phyloP scores from a whole-genome alignment of 2,113 vertebrate genomes.

The Colius striatus region DNA sequence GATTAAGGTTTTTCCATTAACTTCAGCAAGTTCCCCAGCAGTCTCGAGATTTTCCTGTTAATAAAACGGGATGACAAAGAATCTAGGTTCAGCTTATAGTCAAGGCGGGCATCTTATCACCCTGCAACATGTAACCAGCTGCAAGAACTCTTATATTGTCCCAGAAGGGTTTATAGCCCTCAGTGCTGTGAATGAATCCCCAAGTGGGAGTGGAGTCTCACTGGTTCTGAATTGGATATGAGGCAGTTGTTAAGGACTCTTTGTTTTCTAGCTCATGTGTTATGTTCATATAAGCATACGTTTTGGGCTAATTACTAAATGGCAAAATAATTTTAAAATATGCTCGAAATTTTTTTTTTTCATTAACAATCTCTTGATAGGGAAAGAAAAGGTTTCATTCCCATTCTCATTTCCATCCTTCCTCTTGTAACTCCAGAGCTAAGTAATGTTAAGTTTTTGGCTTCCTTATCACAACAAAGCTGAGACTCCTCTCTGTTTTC shows the following conservation, averaged over 20 bases:
- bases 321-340: not conserved
- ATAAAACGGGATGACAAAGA: not conserved
- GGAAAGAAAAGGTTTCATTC: not conserved
- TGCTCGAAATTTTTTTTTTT: not conserved
- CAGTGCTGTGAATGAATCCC: not conserved
- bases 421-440: not conserved
- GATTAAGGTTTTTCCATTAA: not conserved
- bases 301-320: not conserved
- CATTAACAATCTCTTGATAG: not conserved
- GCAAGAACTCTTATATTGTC: not conserved
- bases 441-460: not conserved
- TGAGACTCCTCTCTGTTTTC: not conserved
- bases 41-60: not conserved
- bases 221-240: not conserved
- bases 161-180: not conserved
- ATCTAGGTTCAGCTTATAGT: not conserved
- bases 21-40: not conserved
- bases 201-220: rapidly evolving
- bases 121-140: not conserved
- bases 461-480: slow-evolving; percentile 3
- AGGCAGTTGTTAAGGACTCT: not conserved
- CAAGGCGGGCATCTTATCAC: not conserved
- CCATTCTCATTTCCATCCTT: not conserved
- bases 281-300: not conserved
- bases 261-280: not conserved